These are phyloP conservation scores for Sebastes taczanowskii DNA, from an alignment of 2,797 vertebrate species.

Conservation along the genomic window DNA sequence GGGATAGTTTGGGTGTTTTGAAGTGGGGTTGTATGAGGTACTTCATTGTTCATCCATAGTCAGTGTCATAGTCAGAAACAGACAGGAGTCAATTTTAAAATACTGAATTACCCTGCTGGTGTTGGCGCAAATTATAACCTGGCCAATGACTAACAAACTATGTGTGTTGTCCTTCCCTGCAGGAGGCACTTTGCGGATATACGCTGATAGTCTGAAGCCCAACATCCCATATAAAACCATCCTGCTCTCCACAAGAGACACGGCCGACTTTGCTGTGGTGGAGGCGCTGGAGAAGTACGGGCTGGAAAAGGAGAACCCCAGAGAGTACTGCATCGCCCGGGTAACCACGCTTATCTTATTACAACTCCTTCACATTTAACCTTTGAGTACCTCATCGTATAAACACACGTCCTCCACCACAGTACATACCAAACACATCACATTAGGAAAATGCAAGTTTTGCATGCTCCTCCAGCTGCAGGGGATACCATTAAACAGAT, in stretches of 20 bases:
- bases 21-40: no score
- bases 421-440: not conserved
- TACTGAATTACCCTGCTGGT: not conserved
- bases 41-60: no score
- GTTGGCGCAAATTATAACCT: not conserved
- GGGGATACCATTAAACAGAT: not conserved
- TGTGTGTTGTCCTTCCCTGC: not conserved
- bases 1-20: no score
- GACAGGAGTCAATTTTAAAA: not conserved
- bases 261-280: constrained; percentile 94
- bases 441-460: not conserved
- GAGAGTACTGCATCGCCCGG: constrained; percentile 95
- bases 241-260: constrained; percentile 94
- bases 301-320: constrained; percentile 94
- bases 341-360: constrained; percentile 71
- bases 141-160: not conserved
- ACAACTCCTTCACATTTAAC: not conserved
- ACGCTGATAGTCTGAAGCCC: constrained; percentile 96
- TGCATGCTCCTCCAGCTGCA: not conserved
- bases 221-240: constrained; percentile 99
- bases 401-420: not conserved
- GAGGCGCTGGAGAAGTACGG: constrained; percentile 98
- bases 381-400: not conserved
- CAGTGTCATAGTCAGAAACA: not conserved
- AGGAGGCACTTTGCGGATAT: constrained; percentile 97